Evolutionary conservation across 2,888 invertebrate species (phyloP), one percentile per base, ranked within the genome.

Genomic region (Pseudococcus longispinus): DNA sequence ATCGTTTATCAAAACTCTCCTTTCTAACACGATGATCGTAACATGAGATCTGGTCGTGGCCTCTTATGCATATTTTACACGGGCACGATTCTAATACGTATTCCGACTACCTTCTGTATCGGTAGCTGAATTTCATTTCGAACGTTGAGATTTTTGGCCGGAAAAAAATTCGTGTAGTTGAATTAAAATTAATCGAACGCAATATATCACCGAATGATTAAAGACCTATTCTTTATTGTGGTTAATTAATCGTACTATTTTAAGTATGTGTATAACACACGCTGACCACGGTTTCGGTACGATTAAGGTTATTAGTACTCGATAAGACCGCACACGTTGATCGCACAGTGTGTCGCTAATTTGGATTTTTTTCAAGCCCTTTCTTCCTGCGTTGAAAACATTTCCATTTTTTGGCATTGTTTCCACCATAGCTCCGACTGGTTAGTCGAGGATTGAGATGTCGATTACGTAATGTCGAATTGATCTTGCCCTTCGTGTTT

Each of bases 291-390:
- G 29, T 11, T 74, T 74, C 74, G 74, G 29, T 80, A 80, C 42
- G 77, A 80, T 80, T 80, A 80, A 80, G 42, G 23, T 42, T 80
- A 80, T 80, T 80, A 80, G 77, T 80, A 80, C 77, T 18, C 70
- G 77, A 32, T 74, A 74, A 74, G 74, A 80, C 77, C 77, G 77
- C 77, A 80, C 77, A 42, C 77, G 77, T 80, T 42, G 77, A 80
- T 42, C 37, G 23, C 77, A 13, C 60, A 23, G 77, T 80, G n/a
- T 80, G 77, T 80, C 42, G 77, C 77, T 80, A 80, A 80, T 80
- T 80, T 80, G 77, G 15, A 37, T 74, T 70, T 80, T 20, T 80
- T 80, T 42, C 42, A 23, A 9, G 11, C 15, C 23, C 15, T 15
- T 42, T 74, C 8, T 18, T 15, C 4, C 18, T 13, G 15, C 32